Conservation (phyloP, 2,113 vertebrate species). For the Gambusia holbrooki region DNA sequence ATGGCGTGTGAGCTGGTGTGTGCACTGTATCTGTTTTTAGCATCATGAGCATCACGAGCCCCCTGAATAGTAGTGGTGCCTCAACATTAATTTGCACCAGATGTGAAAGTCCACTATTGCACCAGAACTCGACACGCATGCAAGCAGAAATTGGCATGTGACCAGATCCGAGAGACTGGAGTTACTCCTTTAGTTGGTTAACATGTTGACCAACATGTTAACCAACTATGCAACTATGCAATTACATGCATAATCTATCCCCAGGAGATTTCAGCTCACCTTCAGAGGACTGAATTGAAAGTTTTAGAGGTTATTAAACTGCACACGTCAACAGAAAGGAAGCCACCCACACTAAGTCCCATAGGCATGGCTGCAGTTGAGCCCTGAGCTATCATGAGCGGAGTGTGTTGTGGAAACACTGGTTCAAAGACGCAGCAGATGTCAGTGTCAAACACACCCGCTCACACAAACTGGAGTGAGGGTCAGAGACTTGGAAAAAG, state of each 20-base stretch:
- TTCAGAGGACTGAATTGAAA: conserved; percentile 28
- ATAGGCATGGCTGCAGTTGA: conserved; percentile 18
- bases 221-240: too few species aligned
- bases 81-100: conserved; percentile 66
- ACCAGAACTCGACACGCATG: conserved; percentile 41
- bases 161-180: conserved; percentile 40
- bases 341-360: neutral
- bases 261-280: conserved; percentile 55
- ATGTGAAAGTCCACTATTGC: conserved; percentile 64
- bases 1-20: conserved; percentile 8
- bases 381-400: conserved; percentile 13
- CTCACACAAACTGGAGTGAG: conserved; percentile 11
- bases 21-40: conserved; percentile 68
- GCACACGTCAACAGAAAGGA: conserved; percentile 26
- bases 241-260: conserved; percentile 37
- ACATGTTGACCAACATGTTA: conserved; percentile 20
- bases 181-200: conserved; percentile 43
- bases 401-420: conserved; percentile 59
- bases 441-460: conserved; percentile 18
- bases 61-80: conserved; percentile 61
- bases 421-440: conserved; percentile 32
- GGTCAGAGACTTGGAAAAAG: neutral
- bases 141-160: conserved; percentile 46
- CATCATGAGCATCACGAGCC: conserved; percentile 57
- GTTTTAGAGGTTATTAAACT: conserved; percentile 37